A percentile compares a stretch with the other conserved stretches of the same genome.
phyloP scores from a whole-genome alignment of 1,140 invertebrate genomes.

The Hydropsyche tenuis region DNA sequence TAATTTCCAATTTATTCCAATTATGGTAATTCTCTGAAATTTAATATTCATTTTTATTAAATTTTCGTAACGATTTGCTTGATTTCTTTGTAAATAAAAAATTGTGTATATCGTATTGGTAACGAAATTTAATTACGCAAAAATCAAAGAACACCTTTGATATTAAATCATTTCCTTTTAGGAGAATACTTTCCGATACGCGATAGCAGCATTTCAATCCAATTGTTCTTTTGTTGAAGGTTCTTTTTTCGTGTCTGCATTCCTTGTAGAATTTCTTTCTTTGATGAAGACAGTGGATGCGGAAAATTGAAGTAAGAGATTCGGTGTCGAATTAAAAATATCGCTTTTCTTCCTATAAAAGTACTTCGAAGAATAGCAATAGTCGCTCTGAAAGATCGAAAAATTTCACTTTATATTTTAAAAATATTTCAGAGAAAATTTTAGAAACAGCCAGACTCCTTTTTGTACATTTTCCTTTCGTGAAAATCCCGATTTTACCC shows the following conservation, averaged over 20 bases:
- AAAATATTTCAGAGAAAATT: neutral
- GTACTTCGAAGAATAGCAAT: neutral
- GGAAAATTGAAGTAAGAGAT: constrained; percentile 32
- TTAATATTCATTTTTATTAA: no score
- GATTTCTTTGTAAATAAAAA: no score
- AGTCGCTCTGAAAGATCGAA: neutral
- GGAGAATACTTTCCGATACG: constrained; percentile 1
- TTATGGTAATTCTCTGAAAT: no score
- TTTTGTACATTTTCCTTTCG: constrained; percentile 15
- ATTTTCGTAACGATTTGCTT: no score
- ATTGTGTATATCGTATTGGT: no score
- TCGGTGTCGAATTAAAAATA: constrained; percentile 23
- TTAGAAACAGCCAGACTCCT: neutral
- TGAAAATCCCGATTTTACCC: constrained; percentile 25
- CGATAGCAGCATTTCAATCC: constrained; percentile 24
- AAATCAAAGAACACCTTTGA: constrained; percentile 19
- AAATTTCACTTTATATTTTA: neutral
- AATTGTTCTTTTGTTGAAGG: constrained; percentile 31
- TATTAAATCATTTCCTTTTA: constrained; percentile 29
- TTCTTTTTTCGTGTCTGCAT: constrained; percentile 38
- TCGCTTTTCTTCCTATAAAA: neutral
- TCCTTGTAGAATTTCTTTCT: constrained; percentile 31
- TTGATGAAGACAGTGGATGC: constrained; percentile 20
- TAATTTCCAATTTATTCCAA: no score
- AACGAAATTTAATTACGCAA: constrained; percentile 8